Evolutionary conservation across 37 sponge, comb jelly and placozoan species (phyloP).

Genomic region (Hexactinellida sp.): DNA sequence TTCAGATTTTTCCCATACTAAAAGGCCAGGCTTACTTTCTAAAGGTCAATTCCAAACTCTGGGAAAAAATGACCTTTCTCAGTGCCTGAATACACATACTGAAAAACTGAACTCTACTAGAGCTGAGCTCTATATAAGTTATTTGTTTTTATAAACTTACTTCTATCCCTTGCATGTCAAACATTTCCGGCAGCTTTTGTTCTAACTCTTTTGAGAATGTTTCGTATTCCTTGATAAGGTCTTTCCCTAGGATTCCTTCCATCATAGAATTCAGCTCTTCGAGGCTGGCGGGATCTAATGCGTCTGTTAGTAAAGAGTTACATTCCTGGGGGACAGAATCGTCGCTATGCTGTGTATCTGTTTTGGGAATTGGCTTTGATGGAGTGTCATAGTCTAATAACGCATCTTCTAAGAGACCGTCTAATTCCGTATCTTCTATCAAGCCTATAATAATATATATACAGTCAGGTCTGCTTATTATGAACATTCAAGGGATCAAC

Average conservation of each 20-base stretch:
- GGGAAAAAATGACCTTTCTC: too few relatives aligned
- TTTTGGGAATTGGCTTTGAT: background rate
- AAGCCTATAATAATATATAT: background rate
- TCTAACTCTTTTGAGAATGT: background rate
- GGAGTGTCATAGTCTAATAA: background rate
- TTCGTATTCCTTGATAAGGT: background rate
- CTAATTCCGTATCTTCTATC: background rate
- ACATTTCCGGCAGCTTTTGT: background rate
- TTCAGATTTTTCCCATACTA: too few relatives aligned
- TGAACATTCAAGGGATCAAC: too few relatives aligned
- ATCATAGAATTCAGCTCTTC: slow-evolving; percentile 4
- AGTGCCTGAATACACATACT: too few relatives aligned
- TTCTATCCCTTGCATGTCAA: too few relatives aligned
- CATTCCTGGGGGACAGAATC: background rate
- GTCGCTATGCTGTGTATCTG: background rate
- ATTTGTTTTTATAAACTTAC: too few relatives aligned
- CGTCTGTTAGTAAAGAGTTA: background rate
- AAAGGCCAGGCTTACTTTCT: too few relatives aligned
- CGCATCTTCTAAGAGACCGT: background rate
- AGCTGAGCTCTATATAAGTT: too few relatives aligned
- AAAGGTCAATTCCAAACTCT: too few relatives aligned
- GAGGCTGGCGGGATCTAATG: background rate
- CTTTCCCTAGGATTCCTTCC: background rate
- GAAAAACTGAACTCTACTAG: too few relatives aligned
- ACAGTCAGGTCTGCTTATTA: too few relatives aligned